Evolutionary conservation across 2,113 vertebrate species (phyloP).

Genomic region (Hippocampus barbouri): DNA sequence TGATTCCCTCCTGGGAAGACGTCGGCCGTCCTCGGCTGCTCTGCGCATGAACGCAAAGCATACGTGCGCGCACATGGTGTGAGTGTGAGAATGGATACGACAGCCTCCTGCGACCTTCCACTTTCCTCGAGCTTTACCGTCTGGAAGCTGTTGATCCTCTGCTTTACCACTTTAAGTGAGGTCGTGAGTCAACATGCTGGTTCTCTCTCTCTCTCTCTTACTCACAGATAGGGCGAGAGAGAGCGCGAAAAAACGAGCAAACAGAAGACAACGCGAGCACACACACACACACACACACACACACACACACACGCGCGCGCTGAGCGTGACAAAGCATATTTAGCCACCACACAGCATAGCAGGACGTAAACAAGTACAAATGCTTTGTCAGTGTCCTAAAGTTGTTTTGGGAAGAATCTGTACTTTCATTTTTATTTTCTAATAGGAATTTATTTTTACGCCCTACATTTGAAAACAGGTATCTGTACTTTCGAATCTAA

Average conservation of each 20-base stretch:
- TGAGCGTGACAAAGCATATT: background rate
- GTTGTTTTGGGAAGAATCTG: background rate
- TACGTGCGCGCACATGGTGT: background rate
- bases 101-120: slow-evolving; percentile 23
- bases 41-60: slow-evolving; percentile 4
- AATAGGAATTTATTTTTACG: background rate
- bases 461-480: too few species aligned
- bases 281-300: background rate
- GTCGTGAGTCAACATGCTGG: slow-evolving; percentile 48
- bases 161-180: slow-evolving; percentile 39
- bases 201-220: background rate
- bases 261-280: background rate
- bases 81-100: slow-evolving; percentile 44
- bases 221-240: background rate
- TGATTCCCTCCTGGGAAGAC: slow-evolving; percentile 29
- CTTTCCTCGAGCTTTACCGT: slow-evolving; percentile 30
- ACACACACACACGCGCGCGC: background rate
- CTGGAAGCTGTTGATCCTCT: slow-evolving; percentile 46
- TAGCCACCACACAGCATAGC: background rate
- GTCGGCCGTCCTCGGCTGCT: slow-evolving; percentile 6
- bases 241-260: too few species aligned
- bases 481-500: too few species aligned
- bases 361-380: background rate
- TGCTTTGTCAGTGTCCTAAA: background rate
- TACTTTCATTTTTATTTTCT: background rate